Evolutionary conservation across 2,888 invertebrate species (phyloP).

Genomic region (Chloroclystis v-ata): DNA sequence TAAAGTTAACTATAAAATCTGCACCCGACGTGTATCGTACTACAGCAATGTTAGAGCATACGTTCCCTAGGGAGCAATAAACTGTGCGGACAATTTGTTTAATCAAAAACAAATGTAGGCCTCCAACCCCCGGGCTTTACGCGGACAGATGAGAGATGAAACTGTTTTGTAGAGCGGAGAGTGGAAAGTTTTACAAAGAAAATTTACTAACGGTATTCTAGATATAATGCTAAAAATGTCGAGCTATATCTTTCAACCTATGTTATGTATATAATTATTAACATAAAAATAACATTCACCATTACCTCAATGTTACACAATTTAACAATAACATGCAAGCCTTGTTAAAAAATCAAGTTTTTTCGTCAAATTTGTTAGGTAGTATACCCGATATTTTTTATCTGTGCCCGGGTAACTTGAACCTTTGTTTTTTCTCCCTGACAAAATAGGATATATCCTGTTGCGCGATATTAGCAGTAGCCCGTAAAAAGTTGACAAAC

Average conservation of each 20-base stretch:
- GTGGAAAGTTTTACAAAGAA: neutral
- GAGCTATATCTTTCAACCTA: too few species aligned
- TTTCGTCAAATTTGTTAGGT: too few species aligned
- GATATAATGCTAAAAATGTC: too few species aligned
- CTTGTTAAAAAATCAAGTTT: too few species aligned
- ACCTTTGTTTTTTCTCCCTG: constrained; percentile 38
- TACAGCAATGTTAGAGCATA: constrained; percentile 38
- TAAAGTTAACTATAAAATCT: neutral
- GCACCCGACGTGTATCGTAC: neutral
- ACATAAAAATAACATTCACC: too few species aligned
- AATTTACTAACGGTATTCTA: too few species aligned
- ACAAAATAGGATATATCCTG: constrained; percentile 52
- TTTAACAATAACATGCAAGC: too few species aligned
- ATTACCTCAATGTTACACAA: too few species aligned
- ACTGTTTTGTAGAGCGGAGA: constrained; percentile 7
- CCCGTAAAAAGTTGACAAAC: constrained; percentile 30
- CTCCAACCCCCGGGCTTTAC: constrained; percentile 42
- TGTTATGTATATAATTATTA: too few species aligned
- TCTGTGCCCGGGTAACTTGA: too few species aligned
- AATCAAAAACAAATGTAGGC: constrained; percentile 75
- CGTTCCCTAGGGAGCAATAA: constrained; percentile 63
- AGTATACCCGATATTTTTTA: too few species aligned
- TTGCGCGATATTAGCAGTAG: constrained; percentile 38
- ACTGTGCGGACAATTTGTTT: constrained; percentile 74
- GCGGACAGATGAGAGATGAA: constrained; percentile 2